Conservation (phyloP, 2,888 invertebrate species). For the Clanis bilineata region DNA sequence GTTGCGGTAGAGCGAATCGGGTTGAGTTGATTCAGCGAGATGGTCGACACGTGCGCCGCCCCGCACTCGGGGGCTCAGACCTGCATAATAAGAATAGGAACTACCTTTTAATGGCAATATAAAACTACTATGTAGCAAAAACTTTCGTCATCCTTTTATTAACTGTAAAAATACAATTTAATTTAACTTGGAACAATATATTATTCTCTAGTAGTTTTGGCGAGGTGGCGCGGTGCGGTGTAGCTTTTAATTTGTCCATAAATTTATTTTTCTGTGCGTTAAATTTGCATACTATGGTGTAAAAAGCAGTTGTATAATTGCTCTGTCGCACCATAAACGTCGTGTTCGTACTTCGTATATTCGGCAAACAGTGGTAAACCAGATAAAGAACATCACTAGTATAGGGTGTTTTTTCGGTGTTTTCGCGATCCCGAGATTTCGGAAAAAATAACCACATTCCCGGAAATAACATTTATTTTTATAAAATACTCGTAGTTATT, state of each 20-base stretch:
- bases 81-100: constrained; percentile 57
- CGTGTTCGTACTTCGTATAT: neutral
- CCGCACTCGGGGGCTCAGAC: constrained; percentile 33
- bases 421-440: too few species aligned
- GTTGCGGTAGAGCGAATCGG: constrained; percentile 66
- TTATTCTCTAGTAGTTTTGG: neutral
- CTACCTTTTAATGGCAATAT: constrained; percentile 15
- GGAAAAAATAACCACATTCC: too few species aligned
- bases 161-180: neutral
- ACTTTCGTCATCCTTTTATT: neutral
- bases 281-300: neutral
- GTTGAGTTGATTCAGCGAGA: constrained; percentile 74
- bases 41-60: constrained; percentile 56
- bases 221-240: too few species aligned
- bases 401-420: too few species aligned
- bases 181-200: neutral
- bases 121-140: constrained; percentile 18
- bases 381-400: neutral
- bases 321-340: neutral
- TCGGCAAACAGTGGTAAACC: neutral
- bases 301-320: neutral
- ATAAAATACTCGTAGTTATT: too few species aligned
- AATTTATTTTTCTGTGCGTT: neutral
- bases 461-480: too few species aligned
- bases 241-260: neutral